Evolutionary conservation across 2,113 vertebrate genomes (phyloP).

Genomic region (Sturnira hondurensis): DNA sequence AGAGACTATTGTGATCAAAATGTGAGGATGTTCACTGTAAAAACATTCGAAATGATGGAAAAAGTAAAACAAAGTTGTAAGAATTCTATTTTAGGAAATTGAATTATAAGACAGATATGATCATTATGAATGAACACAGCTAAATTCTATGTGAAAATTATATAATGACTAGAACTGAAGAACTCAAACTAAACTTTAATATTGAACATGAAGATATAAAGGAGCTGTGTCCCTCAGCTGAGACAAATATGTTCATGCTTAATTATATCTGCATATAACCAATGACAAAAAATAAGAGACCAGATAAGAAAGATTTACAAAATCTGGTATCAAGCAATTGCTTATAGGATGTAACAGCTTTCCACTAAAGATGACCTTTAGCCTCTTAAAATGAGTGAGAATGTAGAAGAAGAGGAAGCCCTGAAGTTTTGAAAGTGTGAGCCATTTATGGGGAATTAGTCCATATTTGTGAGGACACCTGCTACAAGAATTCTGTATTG

Average conservation of each 20-base stretch:
- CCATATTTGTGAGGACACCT: not conserved
- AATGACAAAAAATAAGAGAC: not conserved
- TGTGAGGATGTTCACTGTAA: not conserved
- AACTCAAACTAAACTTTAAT: not conserved
- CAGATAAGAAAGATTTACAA: not conserved
- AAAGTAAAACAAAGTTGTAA: not conserved
- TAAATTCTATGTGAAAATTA: not conserved
- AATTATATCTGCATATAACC: not conserved
- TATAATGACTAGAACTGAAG: not conserved
- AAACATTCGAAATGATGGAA: not conserved
- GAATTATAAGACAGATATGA: not conserved
- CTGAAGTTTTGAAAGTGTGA: not conserved
- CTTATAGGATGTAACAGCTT: not conserved
- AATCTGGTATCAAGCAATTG: not conserved
- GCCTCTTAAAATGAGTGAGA: not conserved
- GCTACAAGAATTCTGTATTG: not conserved
- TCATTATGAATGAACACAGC: not conserved
- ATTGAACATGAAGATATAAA: not conserved
- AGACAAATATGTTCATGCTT: not conserved
- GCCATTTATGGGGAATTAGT: not conserved
- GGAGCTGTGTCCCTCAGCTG: not conserved
- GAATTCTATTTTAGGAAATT: not conserved
- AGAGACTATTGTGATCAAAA: not conserved
- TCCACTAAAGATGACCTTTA: not conserved
- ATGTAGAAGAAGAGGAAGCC: not conserved